Conservation (phyloP, 2,113 vertebrate species). For the Paratilapia polleni region DNA sequence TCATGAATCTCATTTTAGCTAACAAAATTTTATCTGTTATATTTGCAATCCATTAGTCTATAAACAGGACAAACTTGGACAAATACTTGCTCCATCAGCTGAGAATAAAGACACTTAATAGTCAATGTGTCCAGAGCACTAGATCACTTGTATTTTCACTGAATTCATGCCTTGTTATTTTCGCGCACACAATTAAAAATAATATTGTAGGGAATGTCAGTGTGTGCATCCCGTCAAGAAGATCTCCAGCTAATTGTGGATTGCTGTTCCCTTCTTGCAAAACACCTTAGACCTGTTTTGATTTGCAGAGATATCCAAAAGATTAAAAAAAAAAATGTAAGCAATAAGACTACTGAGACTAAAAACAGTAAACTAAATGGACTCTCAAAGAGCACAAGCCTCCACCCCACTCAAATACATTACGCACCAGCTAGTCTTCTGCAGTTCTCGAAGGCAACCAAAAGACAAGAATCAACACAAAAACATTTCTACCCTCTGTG, state of each 20-base stretch:
- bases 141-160: background rate
- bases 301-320: no score
- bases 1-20: background rate
- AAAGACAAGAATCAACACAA: background rate
- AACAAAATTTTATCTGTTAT: background rate
- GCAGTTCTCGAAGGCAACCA: background rate
- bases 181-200: background rate
- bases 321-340: no score
- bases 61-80: background rate
- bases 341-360: no score
- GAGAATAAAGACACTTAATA: background rate
- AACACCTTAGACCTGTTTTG: no score
- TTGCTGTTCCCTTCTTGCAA: no score
- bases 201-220: background rate
- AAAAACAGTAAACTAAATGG: no score
- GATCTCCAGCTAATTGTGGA: no score
- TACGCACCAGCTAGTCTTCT: background rate
- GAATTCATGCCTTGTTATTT: background rate
- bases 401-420: background rate
- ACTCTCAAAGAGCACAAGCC: background rate
- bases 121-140: no score
- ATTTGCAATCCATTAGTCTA: background rate
- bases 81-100: background rate
- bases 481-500: background rate
- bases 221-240: rapidly evolving